These are phyloP conservation scores for Ramazzottius varieornatus DNA, from an alignment of 2,888 invertebrate species.

Conservation along the genomic window DNA sequence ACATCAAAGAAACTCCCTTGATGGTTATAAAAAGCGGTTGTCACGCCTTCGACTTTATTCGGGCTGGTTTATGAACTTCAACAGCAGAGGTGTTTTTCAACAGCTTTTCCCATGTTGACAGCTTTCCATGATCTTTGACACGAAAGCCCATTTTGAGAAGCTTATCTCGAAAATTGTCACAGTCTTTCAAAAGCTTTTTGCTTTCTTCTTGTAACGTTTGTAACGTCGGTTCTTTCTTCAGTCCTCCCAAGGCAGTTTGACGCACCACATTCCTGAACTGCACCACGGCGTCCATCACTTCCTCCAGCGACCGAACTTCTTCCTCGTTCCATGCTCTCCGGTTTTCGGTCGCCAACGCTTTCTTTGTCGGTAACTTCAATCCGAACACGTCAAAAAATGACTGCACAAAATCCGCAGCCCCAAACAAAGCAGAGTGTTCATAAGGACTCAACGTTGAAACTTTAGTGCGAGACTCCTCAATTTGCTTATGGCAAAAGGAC, in stretches of 20 bases:
- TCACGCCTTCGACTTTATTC: no score
- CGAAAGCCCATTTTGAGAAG: not conserved
- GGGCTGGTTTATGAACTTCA: no score
- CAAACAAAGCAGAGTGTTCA: not conserved
- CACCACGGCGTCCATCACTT: not conserved
- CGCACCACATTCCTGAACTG: not conserved
- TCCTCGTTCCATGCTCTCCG: no score
- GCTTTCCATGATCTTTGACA: not conserved
- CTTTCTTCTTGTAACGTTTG: no score
- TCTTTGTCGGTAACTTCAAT: no score
- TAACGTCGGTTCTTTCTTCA: not conserved
- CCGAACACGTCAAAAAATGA: no score
- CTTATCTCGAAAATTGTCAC: not conserved
- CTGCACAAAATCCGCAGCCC: not conserved
- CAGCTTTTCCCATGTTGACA: not conserved
- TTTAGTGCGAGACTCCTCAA: not conserved
- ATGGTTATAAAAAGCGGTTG: no score
- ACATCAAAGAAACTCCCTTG: no score
- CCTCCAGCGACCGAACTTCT: not conserved
- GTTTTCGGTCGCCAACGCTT: no score
- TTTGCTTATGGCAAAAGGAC: not conserved
- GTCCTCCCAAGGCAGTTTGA: not conserved
- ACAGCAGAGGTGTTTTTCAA: no score
- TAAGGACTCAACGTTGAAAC: not conserved
- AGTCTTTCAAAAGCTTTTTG: not conserved